Conservation (phyloP, 2,113 vertebrate species). For the Tetrao urogallus region DNA sequence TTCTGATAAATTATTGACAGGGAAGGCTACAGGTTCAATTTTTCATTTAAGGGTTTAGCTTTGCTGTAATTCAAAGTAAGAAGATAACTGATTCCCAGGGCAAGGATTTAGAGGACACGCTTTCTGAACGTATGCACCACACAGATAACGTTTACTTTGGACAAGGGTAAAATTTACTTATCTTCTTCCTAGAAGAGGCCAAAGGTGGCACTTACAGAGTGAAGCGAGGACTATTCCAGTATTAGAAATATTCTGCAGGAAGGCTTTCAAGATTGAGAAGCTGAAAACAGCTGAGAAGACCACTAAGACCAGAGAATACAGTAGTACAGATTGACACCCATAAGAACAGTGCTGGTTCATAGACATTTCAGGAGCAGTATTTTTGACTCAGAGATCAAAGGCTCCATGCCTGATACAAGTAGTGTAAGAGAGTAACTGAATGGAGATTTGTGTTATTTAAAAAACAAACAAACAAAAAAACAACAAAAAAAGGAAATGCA, state of each 20-base stretch:
- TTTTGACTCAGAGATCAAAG: not conserved
- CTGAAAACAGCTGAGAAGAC: not conserved
- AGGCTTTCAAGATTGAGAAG: not conserved
- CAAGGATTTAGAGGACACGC: not conserved
- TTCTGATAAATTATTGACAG: not conserved
- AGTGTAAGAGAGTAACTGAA: not conserved
- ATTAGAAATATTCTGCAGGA: not conserved
- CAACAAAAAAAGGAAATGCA: not conserved
- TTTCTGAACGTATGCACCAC: not conserved
- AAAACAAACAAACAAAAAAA: too few species aligned
- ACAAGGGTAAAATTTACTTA: not conserved
- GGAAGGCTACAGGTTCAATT: not conserved
- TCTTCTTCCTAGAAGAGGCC: not conserved
- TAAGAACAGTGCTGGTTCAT: not conserved
- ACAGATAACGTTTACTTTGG: not conserved
- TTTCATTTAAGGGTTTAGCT: not conserved
- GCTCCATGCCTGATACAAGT: not conserved
- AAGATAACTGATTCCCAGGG: not conserved
- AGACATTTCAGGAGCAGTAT: not conserved
- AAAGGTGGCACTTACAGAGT: not conserved
- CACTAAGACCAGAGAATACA: not conserved
- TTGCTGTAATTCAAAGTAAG: not conserved
- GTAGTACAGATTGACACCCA: fast-evolving
- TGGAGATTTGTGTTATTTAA: not conserved
- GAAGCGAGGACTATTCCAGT: not conserved